phyloP scores from a whole-genome alignment of 2,797 vertebrate genomes.

The Phrynocephalus vlangalii region DNA sequence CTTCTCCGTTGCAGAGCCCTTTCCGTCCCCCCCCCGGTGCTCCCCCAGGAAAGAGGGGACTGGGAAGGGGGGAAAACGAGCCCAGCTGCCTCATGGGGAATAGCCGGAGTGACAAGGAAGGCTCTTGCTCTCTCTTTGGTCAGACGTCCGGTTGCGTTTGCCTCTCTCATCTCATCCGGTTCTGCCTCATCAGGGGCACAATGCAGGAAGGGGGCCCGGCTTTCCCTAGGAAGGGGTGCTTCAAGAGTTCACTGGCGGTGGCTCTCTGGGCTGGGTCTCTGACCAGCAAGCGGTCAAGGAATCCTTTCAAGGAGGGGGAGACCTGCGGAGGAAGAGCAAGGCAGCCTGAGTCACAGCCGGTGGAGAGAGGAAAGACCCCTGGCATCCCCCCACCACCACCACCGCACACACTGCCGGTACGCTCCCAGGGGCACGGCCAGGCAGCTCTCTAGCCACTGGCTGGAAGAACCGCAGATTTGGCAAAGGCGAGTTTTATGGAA shows the following conservation, averaged over 20 bases:
- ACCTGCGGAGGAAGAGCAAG: conserved; percentile 76
- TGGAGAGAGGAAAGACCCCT: background rate
- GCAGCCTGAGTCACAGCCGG: background rate
- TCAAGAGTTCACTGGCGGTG: conserved; percentile 88
- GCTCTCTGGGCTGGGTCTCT: conserved; percentile 89
- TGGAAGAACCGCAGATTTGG: too few relatives aligned
- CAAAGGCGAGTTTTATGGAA: too few relatives aligned
- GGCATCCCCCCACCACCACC: too few relatives aligned
- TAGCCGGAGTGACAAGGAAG: background rate
- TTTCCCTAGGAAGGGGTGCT: conserved; percentile 90
- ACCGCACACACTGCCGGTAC: too few relatives aligned
- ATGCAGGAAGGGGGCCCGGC: conserved; percentile 91
- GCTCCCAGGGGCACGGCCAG: too few relatives aligned
- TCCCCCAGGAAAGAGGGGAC: background rate
- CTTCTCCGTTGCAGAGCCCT: background rate
- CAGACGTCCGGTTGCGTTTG: background rate
- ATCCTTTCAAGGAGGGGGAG: conserved; percentile 91
- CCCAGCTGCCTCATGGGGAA: background rate
- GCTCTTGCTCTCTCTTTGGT: background rate
- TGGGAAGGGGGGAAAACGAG: background rate
- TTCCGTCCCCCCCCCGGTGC: background rate
- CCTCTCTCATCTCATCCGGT: conserved; percentile 91
- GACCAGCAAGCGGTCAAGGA: conserved; percentile 92
- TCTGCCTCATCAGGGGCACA: conserved; percentile 95
- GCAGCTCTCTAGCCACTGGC: too few relatives aligned